Evolutionary conservation across 37 sponge, comb jelly and placozoan species (phyloP).

Genomic region (Beroe ovata): DNA sequence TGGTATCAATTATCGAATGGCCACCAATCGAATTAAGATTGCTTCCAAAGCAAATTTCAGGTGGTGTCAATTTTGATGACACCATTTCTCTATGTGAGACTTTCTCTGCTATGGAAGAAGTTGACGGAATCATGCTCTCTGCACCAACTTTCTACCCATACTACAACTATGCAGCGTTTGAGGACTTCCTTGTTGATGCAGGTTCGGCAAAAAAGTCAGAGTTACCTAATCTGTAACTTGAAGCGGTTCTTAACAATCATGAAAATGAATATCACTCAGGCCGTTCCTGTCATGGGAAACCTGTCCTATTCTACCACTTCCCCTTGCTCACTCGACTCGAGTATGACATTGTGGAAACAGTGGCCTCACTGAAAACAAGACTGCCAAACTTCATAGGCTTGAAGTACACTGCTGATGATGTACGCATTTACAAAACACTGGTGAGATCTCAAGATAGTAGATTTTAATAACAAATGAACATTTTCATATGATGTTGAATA

Average conservation of each 20-base stretch:
- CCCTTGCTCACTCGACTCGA: constrained; percentile 44
- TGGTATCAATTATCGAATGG: no score
- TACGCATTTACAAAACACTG: background rate
- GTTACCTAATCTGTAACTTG: no score
- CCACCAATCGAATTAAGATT: no score
- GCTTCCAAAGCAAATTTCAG: constrained; percentile 14
- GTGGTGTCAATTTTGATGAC: constrained; percentile 5
- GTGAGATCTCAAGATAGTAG: background rate
- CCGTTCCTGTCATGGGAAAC: background rate
- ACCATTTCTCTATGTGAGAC: background rate
- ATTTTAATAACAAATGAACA: background rate
- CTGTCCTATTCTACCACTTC: constrained; percentile 57
- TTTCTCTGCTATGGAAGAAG: constrained; percentile 16
- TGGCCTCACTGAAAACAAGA: background rate
- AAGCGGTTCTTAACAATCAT: no score
- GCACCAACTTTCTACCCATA: constrained; percentile 35
- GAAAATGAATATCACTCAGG: no score
- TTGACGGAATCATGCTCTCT: constrained; percentile 47
- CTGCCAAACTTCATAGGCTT: constrained; percentile 24
- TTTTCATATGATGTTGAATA: background rate
- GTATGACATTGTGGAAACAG: constrained; percentile 21
- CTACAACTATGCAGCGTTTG: background rate
- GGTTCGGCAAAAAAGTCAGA: no score
- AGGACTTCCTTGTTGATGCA: constrained; percentile 1
- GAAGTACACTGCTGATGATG: constrained; percentile 49